Evolutionary conservation across 1,140 invertebrate genomes (phyloP).

Genomic region (Panagrolaimus sp.): DNA sequence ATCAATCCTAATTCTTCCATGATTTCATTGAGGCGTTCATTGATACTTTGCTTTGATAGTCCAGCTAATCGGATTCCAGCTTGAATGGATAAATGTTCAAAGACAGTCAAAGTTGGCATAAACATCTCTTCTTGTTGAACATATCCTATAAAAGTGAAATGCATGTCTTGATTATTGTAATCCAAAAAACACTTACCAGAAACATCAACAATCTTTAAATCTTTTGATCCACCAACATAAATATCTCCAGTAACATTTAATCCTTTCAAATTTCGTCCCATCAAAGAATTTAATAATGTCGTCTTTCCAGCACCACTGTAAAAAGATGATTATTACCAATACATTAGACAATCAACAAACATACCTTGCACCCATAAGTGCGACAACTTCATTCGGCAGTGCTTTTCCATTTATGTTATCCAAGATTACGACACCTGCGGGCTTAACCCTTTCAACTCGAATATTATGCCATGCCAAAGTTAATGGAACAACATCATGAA

Average conservation of each 20-base stretch:
- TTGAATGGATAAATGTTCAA: slow-evolving; percentile 64
- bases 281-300: slow-evolving; percentile 47
- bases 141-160: slow-evolving; percentile 64
- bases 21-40: slow-evolving; percentile 24
- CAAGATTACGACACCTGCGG: neutral
- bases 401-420: slow-evolving; percentile 43
- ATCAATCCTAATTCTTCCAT: slow-evolving; percentile 48
- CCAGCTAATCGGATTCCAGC: slow-evolving; percentile 46
- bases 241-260: slow-evolving; percentile 44
- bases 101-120: slow-evolving; percentile 63
- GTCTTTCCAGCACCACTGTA: slow-evolving; percentile 56
- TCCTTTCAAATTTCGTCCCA: slow-evolving; percentile 49
- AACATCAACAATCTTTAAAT: slow-evolving; percentile 19
- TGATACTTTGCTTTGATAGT: neutral
- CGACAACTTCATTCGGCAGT: slow-evolving; percentile 54
- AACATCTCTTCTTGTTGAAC: slow-evolving; percentile 66
- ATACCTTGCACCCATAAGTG: slow-evolving; percentile 58
- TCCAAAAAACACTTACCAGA: slow-evolving; percentile 34
- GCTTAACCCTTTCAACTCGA: neutral
- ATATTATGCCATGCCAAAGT: slow-evolving; percentile 10
- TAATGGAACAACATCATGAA: neutral
- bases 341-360: neutral
- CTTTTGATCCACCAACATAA: slow-evolving; percentile 22
- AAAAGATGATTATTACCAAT: slow-evolving; percentile 3
- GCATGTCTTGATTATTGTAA: too few relatives aligned